Base-by-base conservation (phyloP, 2,113 vertebrate species). In the Cygnus atratus region DNA sequence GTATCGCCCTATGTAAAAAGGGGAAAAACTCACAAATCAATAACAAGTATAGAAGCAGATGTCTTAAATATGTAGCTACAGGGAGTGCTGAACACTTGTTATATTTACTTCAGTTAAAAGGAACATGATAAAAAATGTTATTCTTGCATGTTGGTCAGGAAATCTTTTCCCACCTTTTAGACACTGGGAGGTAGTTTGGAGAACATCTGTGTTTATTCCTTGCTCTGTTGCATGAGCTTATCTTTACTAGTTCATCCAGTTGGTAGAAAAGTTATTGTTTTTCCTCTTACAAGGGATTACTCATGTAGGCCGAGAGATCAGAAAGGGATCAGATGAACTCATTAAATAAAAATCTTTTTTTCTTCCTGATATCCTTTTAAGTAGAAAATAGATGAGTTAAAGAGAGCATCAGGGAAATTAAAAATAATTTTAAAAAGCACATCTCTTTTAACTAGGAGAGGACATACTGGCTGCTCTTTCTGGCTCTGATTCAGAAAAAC, bases 291-390 rank as follows among this genome's bases (percentile, higher is more conserved):
- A 25, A 73, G 16, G 48, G 74, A 91, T 95, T 91, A 92, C 44
- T 75, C 78, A 87, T 54, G 62, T 76, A 79, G 62, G 24, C 66
- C 87, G 24, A 94, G 84, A 89, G 58, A 95, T 89, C 73, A 95
- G 65, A 90, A 84, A 87, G 33, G 58, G 84, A 92, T 92, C 81
- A 96, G 77, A 93, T 72, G 74, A 93, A 41, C 29, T 73, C 71
- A 95, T 84, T 72, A 89, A 95, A 92, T 46, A 92, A 93, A 94
- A 90, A 75, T 92, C 39, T 88, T 78, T 16, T 78, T 84, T 65
- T 86, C 67, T 62, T 93, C 72, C 37, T 66, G 31, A 67, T 81
- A 81, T 52, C 37, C 61, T 84, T 20, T 62, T 63, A 78, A 93
- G 76, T 35, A 92, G 52, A 82, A 95, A 93, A 82, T 20, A 91